A percentile compares a stretch with the other conserved stretches of the same genome.
Evolutionary conservation across 2,888 invertebrate genomes (phyloP).

Genomic region (Pantelozetes paolii): DNA sequence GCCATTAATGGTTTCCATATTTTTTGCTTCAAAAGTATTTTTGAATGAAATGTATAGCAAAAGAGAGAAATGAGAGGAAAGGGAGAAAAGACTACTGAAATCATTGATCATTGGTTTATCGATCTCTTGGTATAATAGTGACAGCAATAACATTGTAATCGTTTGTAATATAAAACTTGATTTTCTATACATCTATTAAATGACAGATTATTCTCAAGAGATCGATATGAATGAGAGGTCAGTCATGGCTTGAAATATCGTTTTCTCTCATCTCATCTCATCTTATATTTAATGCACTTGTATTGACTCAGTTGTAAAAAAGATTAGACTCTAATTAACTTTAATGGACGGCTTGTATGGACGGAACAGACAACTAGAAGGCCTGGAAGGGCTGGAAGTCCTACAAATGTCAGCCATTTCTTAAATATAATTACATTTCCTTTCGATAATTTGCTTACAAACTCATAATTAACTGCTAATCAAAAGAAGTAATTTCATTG

Average conservation of each 20-base stretch:
- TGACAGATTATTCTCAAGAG: conserved; percentile 28
- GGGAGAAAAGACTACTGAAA: not conserved
- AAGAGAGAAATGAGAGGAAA: not conserved
- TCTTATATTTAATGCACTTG: conserved; percentile 19
- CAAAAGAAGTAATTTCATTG: conserved; percentile 25
- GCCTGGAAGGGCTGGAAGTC: not conserved
- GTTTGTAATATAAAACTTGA: conserved; percentile 34
- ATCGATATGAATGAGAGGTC: conserved; percentile 29
- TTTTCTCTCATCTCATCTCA: conserved; percentile 24
- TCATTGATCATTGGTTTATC: conserved; percentile 26
- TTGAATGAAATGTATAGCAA: no score
- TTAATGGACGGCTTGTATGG: not conserved
- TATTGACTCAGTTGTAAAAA: conserved; percentile 28
- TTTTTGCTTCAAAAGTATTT: no score
- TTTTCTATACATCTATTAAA: conserved; percentile 3
- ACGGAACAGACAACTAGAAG: not conserved
- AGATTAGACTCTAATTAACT: conserved; percentile 23
- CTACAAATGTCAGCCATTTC: conserved; percentile 16
- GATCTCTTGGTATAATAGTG: conserved; percentile 26
- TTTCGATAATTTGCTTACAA: conserved; percentile 15
- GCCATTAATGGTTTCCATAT: no score
- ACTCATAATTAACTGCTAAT: conserved; percentile 18
- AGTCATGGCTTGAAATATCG: not conserved
- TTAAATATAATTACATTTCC: conserved; percentile 20
- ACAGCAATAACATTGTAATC: conserved; percentile 30